Percentiles rank a stretch among this genome's conserved stretches.
phyloP scores from a whole-genome alignment of 1,140 invertebrate species.

The Diprion similis region DNA sequence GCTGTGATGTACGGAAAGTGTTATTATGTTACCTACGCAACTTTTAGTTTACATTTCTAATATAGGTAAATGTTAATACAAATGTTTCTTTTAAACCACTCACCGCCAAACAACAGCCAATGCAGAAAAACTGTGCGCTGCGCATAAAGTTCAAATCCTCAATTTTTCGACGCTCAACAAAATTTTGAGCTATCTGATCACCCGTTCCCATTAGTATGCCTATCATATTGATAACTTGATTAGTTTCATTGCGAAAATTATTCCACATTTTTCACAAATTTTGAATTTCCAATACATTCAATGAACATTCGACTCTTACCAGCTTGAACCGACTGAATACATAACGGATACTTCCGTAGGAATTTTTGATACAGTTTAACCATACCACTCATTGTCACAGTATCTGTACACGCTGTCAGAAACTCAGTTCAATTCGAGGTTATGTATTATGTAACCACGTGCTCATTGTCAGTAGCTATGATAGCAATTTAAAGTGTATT shows the following conservation, averaged over 20 bases:
- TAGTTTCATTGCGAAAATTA: slow-evolving; percentile 14
- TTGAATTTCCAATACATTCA: slow-evolving; percentile 13
- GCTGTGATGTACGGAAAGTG: no score
- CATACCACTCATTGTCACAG: slow-evolving; percentile 36
- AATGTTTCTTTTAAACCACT: slow-evolving; percentile 36
- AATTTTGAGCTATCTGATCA: slow-evolving; percentile 66
- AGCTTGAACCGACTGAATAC: slow-evolving; percentile 52
- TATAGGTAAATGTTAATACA: slow-evolving; percentile 1
- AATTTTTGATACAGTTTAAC: slow-evolving; percentile 44
- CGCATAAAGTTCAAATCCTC: slow-evolving; percentile 57
- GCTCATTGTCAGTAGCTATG: background rate
- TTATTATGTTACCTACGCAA: no score
- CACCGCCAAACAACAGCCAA: slow-evolving; percentile 61
- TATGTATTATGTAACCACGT: background rate
- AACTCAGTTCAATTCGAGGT: background rate
- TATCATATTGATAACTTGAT: slow-evolving; percentile 36
- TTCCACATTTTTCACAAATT: slow-evolving; percentile 15
- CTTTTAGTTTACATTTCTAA: no score
- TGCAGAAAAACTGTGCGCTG: slow-evolving; percentile 59
- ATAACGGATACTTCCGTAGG: slow-evolving; percentile 44
- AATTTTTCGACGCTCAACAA: slow-evolving; percentile 60
- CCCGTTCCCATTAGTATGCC: slow-evolving; percentile 66
- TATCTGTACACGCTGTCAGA: background rate
- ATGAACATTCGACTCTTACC: slow-evolving; percentile 37
- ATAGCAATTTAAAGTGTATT: no score